Percentiles rank a stretch among this genome's conserved stretches.
Conservation (phyloP, 2,113 vertebrate species). For the Muntiacus reevesi region DNA sequence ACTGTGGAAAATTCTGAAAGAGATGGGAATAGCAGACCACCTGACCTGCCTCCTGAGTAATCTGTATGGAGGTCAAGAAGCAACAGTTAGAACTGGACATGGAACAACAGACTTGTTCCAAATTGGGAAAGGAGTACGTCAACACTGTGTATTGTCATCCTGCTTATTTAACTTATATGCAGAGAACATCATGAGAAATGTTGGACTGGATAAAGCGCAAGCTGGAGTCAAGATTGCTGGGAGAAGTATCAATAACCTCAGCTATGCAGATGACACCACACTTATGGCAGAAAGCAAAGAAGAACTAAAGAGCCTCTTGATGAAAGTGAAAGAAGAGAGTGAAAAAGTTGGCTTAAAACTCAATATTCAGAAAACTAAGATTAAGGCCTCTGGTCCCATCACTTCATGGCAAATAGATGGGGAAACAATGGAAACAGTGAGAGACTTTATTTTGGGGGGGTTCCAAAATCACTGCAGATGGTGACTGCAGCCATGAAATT, state of each 20-base stretch:
- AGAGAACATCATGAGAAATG: neutral
- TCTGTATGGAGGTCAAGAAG: neutral
- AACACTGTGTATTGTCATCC: neutral
- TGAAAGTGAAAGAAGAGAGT: neutral
- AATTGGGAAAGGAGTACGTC: neutral
- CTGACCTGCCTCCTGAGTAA: neutral
- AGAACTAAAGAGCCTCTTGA: neutral
- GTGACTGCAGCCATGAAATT: neutral
- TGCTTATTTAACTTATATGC: neutral
- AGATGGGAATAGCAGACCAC: neutral
- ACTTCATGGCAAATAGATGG: neutral
- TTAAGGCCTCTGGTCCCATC: neutral
- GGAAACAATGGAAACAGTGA: neutral
- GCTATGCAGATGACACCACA: neutral
- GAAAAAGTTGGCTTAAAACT: neutral
- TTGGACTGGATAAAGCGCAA: neutral
- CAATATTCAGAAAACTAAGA: neutral
- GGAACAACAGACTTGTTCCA: neutral
- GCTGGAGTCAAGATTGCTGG: neutral
- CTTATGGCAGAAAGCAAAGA: neutral
- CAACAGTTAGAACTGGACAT: neutral
- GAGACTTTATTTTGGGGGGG: neutral
- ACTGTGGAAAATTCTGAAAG: neutral
- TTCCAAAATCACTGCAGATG: neutral
- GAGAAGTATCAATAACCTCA: neutral